Evolutionary conservation across 2,888 invertebrate genomes (phyloP).

Genomic region (Ornithoptera alexandrae): DNA sequence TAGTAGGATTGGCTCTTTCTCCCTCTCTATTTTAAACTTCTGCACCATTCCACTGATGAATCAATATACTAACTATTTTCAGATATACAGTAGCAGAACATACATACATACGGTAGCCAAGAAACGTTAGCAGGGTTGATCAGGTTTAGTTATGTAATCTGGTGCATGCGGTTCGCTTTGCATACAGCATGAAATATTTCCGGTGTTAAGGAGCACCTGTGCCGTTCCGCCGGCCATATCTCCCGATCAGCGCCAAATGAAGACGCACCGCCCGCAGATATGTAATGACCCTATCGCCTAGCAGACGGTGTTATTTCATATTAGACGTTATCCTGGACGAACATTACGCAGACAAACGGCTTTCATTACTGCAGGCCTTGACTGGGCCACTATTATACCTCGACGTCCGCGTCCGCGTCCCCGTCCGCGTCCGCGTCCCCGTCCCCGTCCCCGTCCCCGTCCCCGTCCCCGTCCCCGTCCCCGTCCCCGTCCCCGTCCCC

Average conservation of each 20-base stretch:
- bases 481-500: constrained; percentile 11
- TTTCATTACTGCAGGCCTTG: constrained; percentile 56
- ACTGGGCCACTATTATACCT: constrained; percentile 37
- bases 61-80: too few relatives aligned
- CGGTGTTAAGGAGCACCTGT: neutral
- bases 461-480: neutral
- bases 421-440: too few relatives aligned
- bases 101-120: too few relatives aligned
- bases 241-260: constrained; percentile 58
- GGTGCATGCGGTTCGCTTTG: neutral
- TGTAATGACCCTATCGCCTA: constrained; percentile 58
- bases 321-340: constrained; percentile 64
- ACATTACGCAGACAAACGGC: constrained; percentile 70
- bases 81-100: too few relatives aligned
- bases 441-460: constrained; percentile 6
- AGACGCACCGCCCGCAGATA: constrained; percentile 44
- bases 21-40: too few relatives aligned
- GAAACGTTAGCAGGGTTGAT: too few relatives aligned
- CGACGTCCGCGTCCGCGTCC: constrained; percentile 26
- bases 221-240: constrained; percentile 48
- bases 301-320: constrained; percentile 65
- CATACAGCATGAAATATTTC: too few relatives aligned
- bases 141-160: constrained; percentile 1
- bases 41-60: too few relatives aligned
- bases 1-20: too few relatives aligned